Evolutionary conservation across 2,797 vertebrate species (phyloP).

Genomic region (Threskiornis aethiopicus): DNA sequence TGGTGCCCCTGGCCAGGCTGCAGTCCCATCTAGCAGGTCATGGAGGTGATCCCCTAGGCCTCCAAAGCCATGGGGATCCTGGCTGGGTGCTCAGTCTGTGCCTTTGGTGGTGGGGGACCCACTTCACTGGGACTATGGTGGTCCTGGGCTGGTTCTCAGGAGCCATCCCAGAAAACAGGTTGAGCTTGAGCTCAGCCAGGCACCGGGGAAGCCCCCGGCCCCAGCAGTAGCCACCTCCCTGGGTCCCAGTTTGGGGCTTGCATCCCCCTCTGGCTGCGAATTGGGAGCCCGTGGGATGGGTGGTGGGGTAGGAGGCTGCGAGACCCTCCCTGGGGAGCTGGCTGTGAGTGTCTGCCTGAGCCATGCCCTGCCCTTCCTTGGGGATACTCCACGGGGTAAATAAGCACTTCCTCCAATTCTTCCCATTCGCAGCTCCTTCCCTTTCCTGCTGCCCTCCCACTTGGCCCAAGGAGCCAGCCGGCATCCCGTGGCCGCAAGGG

Average conservation of each 20-base stretch:
- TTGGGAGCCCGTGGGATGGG: not conserved
- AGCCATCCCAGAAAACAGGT: not conserved
- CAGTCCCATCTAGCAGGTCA: rapidly evolving
- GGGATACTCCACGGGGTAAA: constrained; percentile 56
- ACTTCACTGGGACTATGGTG: not conserved
- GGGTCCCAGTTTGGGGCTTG: not conserved
- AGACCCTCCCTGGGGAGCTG: not conserved
- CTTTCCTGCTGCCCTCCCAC: constrained; percentile 67
- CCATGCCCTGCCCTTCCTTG: constrained; percentile 16
- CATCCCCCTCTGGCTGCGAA: not conserved
- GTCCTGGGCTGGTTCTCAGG: not conserved
- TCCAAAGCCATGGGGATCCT: not conserved
- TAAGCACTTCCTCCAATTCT: constrained; percentile 79
- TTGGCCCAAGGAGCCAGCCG: not conserved
- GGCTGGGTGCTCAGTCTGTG: not conserved
- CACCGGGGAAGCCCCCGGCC: not conserved
- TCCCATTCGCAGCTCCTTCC: constrained; percentile 64
- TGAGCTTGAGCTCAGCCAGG: not conserved
- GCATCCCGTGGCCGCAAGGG: not conserved
- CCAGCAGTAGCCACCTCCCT: not conserved
- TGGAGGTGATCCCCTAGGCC: not conserved
- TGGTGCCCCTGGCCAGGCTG: not conserved
- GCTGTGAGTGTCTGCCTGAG: not conserved
- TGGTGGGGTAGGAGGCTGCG: not conserved
- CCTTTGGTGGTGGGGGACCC: not conserved